Percentiles rank a stretch among this genome's conserved stretches.
These are phyloP conservation scores for Rutilus rutilus DNA, from an alignment of 2,113 vertebrate species.

Conservation along the genomic window DNA sequence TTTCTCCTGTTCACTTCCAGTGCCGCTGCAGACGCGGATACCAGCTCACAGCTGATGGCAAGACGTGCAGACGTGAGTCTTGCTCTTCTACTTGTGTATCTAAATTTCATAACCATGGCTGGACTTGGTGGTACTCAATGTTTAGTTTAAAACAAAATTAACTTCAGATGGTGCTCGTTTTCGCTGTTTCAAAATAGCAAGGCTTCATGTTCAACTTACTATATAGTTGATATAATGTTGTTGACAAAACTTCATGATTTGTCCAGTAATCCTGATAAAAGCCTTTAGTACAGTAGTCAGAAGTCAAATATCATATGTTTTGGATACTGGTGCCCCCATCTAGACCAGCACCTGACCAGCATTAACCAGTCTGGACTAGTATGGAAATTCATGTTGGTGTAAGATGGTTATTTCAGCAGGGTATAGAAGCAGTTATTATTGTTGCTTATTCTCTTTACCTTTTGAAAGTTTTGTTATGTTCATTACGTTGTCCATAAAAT, in stretches of 20 bases:
- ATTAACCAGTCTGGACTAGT: neutral
- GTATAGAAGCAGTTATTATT: slow-evolving; percentile 13
- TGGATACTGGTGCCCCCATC: neutral
- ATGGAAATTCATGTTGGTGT: neutral
- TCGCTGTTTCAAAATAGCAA: neutral
- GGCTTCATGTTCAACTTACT: neutral
- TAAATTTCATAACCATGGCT: neutral
- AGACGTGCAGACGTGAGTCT: slow-evolving; percentile 70
- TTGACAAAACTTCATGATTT: neutral
- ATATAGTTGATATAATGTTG: neutral
- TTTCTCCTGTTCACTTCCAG: slow-evolving; percentile 71
- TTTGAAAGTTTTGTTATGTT: slow-evolving; percentile 1
- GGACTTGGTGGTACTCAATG: neutral
- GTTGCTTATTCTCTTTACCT: slow-evolving; percentile 13
- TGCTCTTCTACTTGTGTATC: neutral
- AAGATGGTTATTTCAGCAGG: neutral
- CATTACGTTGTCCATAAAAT: slow-evolving; percentile 7
- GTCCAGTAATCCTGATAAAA: neutral
- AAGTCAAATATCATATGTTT: neutral
- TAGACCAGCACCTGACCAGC: no score
- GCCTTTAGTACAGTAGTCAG: neutral
- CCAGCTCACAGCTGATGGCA: slow-evolving; percentile 77
- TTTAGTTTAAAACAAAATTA: neutral
- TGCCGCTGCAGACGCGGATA: slow-evolving; percentile 77
- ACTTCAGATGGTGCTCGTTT: neutral